Conservation (phyloP, 2,797 vertebrate species). For the Rhinichthys osculus region DNA sequence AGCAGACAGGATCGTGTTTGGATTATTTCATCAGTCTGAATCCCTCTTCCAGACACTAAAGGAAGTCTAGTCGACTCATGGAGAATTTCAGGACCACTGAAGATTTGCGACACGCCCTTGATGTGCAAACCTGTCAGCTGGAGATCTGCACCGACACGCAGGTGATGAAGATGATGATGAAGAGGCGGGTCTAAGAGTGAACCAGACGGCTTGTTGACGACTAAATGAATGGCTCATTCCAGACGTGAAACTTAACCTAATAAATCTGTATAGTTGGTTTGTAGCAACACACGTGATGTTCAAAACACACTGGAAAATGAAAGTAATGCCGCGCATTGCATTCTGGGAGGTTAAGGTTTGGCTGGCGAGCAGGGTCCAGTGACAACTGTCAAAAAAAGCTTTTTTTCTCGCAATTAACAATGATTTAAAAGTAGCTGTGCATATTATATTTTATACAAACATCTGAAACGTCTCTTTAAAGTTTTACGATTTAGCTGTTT, state of each 20-base stretch:
- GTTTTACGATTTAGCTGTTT: no score
- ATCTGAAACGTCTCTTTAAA: no score
- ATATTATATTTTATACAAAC: neutral
- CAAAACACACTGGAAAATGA: neutral
- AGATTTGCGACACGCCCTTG: slow-evolving; percentile 17
- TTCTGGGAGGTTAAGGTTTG: neutral
- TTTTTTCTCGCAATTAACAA: neutral
- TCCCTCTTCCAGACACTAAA: neutral
- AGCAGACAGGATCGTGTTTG: neutral
- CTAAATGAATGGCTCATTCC: neutral
- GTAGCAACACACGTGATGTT: neutral
- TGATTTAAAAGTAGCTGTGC: neutral
- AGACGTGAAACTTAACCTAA: neutral
- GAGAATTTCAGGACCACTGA: neutral
- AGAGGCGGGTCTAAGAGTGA: neutral
- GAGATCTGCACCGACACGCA: slow-evolving; percentile 33
- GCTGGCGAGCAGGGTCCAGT: neutral
- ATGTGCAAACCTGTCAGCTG: neutral
- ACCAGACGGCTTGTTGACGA: neutral
- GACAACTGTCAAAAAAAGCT: neutral
- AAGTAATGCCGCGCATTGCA: neutral
- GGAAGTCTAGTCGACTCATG: neutral
- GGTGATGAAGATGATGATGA: neutral
- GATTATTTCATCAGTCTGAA: neutral
- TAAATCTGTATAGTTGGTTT: neutral